A percentile compares a stretch with the other conserved stretches of the same genome.
Evolutionary conservation across 2,797 vertebrate genomes (phyloP).

Genomic region (Argya squamiceps): DNA sequence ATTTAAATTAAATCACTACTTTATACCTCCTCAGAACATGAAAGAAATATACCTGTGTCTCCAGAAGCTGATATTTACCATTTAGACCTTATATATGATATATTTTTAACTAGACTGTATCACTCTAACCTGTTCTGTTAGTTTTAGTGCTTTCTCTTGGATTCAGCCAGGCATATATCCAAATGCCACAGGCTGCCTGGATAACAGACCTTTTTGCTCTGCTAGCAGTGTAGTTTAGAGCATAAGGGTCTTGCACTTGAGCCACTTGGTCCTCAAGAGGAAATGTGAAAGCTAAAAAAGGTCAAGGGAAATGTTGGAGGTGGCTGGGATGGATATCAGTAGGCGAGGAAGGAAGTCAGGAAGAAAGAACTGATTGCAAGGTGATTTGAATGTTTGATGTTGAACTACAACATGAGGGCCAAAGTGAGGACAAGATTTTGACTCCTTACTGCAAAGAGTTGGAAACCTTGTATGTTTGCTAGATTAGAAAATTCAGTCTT

Average conservation of each 20-base stretch:
- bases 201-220: not conserved
- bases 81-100: not conserved
- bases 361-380: not conserved
- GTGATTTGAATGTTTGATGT: not conserved
- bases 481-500: not conserved
- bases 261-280: not conserved
- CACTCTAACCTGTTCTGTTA: not conserved
- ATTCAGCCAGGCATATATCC: not conserved
- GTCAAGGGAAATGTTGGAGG: conserved; percentile 35
- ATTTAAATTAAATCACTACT: not conserved
- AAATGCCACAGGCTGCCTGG: accelerated
- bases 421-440: not conserved
- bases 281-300: conserved; percentile 31
- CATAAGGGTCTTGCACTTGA: not conserved
- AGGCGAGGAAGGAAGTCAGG: not conserved
- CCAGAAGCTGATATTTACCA: not conserved
- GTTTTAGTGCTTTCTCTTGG: not conserved
- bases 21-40: not conserved
- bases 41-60: not conserved
- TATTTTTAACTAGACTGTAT: not conserved
- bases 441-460: not conserved
- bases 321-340: conserved; percentile 25
- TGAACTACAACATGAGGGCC: not conserved
- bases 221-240: not conserved
- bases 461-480: not conserved